phyloP scores from a whole-genome alignment of 2,888 invertebrate genomes.

The Harmothoe impar region DNA sequence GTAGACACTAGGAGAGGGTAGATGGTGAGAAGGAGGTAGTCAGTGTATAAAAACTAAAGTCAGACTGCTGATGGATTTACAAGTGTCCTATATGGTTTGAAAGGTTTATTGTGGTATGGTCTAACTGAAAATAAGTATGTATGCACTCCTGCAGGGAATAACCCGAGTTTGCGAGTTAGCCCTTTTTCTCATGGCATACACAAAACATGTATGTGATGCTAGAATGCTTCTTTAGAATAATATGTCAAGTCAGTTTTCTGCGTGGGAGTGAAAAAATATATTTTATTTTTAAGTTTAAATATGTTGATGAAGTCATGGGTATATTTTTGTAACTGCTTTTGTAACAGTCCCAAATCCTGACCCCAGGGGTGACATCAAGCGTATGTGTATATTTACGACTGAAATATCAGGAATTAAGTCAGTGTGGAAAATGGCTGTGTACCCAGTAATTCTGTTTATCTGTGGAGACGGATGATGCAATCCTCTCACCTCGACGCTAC shows the following conservation, averaged over 20 bases:
- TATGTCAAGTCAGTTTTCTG: not conserved
- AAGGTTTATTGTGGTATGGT: not conserved
- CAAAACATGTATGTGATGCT: not conserved
- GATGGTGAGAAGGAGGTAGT: not conserved
- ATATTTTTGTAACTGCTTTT: constrained; percentile 17
- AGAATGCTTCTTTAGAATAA: not conserved
- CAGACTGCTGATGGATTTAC: constrained; percentile 31
- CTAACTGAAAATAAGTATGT: not conserved
- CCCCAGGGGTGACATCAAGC: too few species aligned
- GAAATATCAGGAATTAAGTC: not conserved
- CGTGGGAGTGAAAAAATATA: not conserved
- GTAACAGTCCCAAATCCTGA: not conserved
- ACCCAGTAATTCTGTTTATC: too few species aligned
- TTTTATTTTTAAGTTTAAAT: constrained; percentile 1
- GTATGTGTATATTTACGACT: too few species aligned
- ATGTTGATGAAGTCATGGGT: not conserved
- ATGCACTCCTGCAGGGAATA: constrained; percentile 33
- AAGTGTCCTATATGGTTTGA: constrained; percentile 29
- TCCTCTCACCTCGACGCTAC: too few species aligned
- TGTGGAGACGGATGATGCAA: too few species aligned
- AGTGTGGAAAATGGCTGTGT: not conserved
- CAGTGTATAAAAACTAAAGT: not conserved
- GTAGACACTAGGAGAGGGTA: not conserved
- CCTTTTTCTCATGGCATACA: not conserved
- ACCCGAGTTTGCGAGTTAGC: not conserved